Evolutionary conservation across 2,888 invertebrate genomes (phyloP), one percentile per base, ranked within the genome.

Genomic region (Acleris sparsana): DNA sequence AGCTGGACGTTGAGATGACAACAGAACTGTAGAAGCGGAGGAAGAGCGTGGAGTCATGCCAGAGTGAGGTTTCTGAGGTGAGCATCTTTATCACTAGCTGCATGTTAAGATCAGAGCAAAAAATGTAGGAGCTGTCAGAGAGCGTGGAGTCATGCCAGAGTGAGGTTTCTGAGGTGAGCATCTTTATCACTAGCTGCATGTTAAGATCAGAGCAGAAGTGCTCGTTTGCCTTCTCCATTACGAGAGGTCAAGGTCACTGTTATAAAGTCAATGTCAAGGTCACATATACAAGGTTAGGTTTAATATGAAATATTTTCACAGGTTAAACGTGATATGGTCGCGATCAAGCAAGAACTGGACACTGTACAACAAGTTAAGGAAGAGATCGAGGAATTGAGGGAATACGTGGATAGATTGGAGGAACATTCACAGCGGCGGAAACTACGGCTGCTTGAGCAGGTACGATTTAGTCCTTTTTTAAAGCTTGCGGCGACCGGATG

Each of bases 101-200:
- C 1, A 29, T 29, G 2, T 29, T 7, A 97, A 97, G 94, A 98
- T 98, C 88, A 95, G 97, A 80, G 96, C 96, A 72, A 97, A 25
- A n/a, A 25, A 5, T 25, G 77, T 97, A 97, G 93, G 97, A 97
- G 93, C 95, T 98, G 86, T 97, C 97, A 87, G 97, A 97, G 93
- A 97, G 97, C 86, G 97, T 98, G 80, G 97, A 98, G 93, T 97
- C 97, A 90, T 98, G 97, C 92, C 98, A 98, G 93, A 97, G 96
- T 92, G 97, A 98, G 91, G 97, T 97, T 86, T 97, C 96, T 83
- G 97, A 97, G 94, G 97, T 94, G 29, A 87, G 84, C 52, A 13
- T 3, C 13, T 29, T 29, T 29, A 7, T 29, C 29, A 7, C 29
- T 29, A 29, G 20, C 20, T 20, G 20, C 20, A 20, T 20, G 2